A percentile compares a stretch with the other conserved stretches of the same genome.
Evolutionary conservation across 2,113 vertebrate genomes (phyloP).

Genomic region (Tupaia tana): DNA sequence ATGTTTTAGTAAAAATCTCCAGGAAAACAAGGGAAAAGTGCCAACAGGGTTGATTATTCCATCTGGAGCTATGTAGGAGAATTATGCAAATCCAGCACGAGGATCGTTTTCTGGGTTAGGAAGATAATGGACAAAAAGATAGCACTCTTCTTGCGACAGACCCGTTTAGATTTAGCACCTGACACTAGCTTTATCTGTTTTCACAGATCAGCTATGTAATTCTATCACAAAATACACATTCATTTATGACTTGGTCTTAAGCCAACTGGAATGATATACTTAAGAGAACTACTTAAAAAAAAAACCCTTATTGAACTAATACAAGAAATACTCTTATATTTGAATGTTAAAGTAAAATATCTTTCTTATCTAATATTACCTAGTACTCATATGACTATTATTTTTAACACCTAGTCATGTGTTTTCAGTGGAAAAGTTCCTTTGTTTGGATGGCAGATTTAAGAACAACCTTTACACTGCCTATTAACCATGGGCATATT

Average conservation of each 20-base stretch:
- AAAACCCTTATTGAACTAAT: not conserved
- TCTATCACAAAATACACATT: conserved; percentile 36
- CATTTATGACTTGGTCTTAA: conserved; percentile 48
- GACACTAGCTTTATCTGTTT: not conserved
- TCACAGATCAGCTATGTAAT: not conserved
- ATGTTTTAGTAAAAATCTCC: conserved; percentile 46
- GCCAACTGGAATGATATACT: not conserved
- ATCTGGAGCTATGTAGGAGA: not conserved
- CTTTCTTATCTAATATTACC: not conserved
- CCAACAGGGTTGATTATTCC: not conserved
- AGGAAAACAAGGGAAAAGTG: conserved; percentile 44
- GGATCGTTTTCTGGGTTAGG: not conserved
- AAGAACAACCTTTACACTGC: conserved; percentile 37
- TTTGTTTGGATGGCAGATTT: conserved; percentile 44
- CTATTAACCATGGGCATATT: conserved; percentile 52
- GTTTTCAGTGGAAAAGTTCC: conserved; percentile 17
- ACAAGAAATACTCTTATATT: not conserved
- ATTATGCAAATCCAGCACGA: not conserved
- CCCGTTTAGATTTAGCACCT: not conserved
- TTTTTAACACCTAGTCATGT: conserved; percentile 19
- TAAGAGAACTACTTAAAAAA: conserved; percentile 31
- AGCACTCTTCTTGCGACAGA: not conserved
- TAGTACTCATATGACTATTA: not conserved
- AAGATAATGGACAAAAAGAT: not conserved
- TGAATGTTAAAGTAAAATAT: conserved; percentile 3